Conservation (phyloP, 2,797 vertebrate species). For the Petrocephalus schoutedeni region DNA sequence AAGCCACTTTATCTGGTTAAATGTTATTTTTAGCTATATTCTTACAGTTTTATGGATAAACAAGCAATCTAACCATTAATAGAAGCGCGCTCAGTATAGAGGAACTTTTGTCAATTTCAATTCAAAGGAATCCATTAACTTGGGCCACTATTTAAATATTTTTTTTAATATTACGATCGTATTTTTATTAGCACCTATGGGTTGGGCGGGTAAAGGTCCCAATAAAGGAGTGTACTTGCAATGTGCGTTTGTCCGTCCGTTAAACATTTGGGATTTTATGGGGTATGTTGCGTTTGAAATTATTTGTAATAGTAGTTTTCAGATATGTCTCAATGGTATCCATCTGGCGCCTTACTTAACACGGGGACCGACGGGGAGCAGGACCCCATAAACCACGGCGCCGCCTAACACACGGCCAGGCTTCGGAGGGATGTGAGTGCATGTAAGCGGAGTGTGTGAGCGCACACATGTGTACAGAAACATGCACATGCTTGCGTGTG, state of each 20-base stretch:
- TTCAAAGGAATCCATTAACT: not conserved
- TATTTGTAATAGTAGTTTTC: not conserved
- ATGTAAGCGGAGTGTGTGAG: not conserved
- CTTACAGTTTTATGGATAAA: not conserved
- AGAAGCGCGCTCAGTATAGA: not conserved
- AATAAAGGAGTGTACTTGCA: not conserved
- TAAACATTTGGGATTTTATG: not conserved
- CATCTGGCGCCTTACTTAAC: not conserved
- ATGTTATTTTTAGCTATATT: constrained; percentile 13
- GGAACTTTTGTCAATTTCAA: not conserved
- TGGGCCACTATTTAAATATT: not conserved
- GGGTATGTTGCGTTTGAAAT: not conserved
- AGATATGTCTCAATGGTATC: not conserved
- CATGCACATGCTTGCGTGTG: not conserved
- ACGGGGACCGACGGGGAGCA: not conserved
- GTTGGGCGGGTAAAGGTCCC: not conserved
- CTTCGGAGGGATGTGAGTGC: not conserved
- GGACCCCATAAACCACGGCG: not conserved
- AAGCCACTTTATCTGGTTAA: constrained; percentile 1
- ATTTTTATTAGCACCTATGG: not conserved
- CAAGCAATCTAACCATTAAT: not conserved
- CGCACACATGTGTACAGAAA: not conserved
- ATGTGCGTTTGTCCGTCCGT: not conserved
- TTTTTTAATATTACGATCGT: not conserved
- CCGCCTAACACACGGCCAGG: not conserved